Base-by-base conservation (phyloP, 2,113 vertebrate genomes). In the Clupea harengus region DNA sequence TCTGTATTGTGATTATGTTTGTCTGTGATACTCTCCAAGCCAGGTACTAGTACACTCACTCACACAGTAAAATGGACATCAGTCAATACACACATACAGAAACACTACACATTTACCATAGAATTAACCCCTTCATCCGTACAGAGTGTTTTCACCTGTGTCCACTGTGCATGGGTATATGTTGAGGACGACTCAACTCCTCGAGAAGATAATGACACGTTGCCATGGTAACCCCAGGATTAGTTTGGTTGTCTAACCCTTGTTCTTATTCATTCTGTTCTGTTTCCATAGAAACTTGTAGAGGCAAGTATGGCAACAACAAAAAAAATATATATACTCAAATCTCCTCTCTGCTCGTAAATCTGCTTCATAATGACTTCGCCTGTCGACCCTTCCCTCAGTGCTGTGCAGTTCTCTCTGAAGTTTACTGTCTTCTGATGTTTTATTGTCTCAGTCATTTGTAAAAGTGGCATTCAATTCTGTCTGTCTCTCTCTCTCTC, bases 231-330 rank as follows among this genome's bases (percentile, higher is more conserved):
- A 86, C 87, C 4, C 9, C 32, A 45, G 15, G 5, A 28, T 64
- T 39, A 15, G 72, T 75, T 85, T 88, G 85, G 81, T 88, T 91
- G n/a, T 94, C 93, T 95, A 95, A 95, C 91, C 83, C 86, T 95
- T 89, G 90, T 91, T 95, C 93, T 96, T 95, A 95, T 98, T 96
- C 91, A 82, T 97, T 98, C 64, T 72, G 64, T 72, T 72, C 96
- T 96, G 93, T 97, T 97, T 97, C 97, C 92, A 88, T 98, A 99
- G 97, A 99, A 98, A 97, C 95, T 96, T 95, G 94, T 98, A 94
- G 96, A 98, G 97, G 97, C 98, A 98, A 99, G 98, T 99, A 99
- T 98, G 90, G 86, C 84, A 90, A 91, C 83, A 92, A 25, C 3
- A 25, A 83, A 81, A 85, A 54, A 7, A 1, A 22, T 22, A n/a